Evolutionary conservation across 2,797 vertebrate genomes (phyloP).

Genomic region (Onychomys torridus): DNA sequence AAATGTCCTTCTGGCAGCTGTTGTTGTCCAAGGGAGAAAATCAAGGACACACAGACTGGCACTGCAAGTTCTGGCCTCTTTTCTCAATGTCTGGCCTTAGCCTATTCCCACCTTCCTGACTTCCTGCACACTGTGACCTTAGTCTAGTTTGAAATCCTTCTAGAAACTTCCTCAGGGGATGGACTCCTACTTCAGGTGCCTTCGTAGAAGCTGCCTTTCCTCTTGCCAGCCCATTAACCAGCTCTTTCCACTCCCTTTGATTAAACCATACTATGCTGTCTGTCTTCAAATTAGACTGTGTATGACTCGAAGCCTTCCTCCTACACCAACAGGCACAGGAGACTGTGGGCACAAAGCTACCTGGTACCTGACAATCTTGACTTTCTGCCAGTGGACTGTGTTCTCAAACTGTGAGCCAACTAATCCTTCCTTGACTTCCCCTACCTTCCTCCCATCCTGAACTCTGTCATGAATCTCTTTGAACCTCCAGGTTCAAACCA

Average conservation of each 20-base stretch:
- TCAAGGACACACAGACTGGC: not conserved
- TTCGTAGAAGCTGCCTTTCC: not conserved
- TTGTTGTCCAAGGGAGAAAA: not conserved
- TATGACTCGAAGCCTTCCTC: not conserved
- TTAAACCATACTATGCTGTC: not conserved
- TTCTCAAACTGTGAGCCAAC: not conserved
- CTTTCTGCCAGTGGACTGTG: not conserved
- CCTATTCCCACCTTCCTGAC: rapidly evolving
- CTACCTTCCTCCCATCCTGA: not conserved
- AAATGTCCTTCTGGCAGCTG: rapidly evolving
- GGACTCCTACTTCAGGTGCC: not conserved
- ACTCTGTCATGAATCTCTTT: not conserved
- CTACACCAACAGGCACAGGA: not conserved
- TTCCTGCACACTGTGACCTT: not conserved
- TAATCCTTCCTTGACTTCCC: not conserved
- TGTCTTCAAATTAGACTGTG: not conserved
- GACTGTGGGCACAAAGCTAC: not conserved
- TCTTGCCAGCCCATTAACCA: not conserved
- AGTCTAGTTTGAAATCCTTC: not conserved
- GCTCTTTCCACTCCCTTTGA: not conserved
- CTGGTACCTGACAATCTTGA: not conserved
- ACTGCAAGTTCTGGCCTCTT: not conserved
- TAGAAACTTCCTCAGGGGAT: not conserved
- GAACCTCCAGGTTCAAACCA: not conserved
- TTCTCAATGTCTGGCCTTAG: not conserved